Base-by-base conservation (phyloP, 1,140 invertebrate genomes). In the Panagrolaimus sp. region DNA sequence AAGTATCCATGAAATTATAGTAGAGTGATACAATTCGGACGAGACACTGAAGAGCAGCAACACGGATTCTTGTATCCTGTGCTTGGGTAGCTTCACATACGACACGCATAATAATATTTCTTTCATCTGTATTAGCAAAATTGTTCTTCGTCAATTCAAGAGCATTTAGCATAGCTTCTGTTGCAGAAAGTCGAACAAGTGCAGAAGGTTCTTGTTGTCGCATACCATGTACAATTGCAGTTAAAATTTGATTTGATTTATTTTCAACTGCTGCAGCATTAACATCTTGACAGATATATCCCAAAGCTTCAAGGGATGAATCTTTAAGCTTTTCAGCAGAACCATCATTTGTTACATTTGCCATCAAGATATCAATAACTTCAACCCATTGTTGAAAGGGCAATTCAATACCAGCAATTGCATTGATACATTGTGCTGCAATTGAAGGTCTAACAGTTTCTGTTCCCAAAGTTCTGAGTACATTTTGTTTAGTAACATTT, bases 11-110 rank as follows among this genome's bases (percentile, higher is more conserved):
- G 80, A 92, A 93, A 83, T 96, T 91, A 84, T 99, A 99, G 84
- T 98, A 99, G 0, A 98, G 87, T 0, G 93, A 93, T 88, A 99
- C 92, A 75, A 99, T 98, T 87, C 96, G 96, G 43, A 99, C 96
- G 76, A 99, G 87, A 87, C 95, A 98, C 84, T 99, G 95, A 51
- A 99, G 85, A 14, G 96, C 93, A 14, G 92, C 92, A 42, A 98
- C 95, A 86, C 90, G 76, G 5, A 95, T 91, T 84, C 92, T 89
- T 46, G 90, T 90, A 80, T 97, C 92, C 45, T 86, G 82, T 14
- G 86, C 88, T 77, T 89, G 88, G 1, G 89, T 89, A 13, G 88
- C 87, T 79, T 89, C 87, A 84, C 96, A 99, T 9, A 98, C 94
- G 27, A 88, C 93, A 88, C 98, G 93, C 96, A 99, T 99, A 48